Percentiles rank a stretch among this genome's conserved stretches.
phyloP scores from a whole-genome alignment of 2,888 invertebrate genomes.

The Drosophila affinis region DNA sequence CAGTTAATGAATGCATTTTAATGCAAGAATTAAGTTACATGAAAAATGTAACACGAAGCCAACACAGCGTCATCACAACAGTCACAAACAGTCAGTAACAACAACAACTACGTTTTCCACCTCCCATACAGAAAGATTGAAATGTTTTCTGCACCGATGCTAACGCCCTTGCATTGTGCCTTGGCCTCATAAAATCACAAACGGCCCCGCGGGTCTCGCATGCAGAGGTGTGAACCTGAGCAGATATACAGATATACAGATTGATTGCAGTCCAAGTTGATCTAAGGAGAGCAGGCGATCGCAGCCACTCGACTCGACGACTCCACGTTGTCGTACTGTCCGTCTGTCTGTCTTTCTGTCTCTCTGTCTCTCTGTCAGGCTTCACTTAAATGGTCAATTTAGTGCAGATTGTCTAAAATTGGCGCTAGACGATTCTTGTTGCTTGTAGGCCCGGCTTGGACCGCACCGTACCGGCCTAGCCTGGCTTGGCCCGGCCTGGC shows the following conservation, averaged over 20 bases:
- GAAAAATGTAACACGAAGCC: conserved; percentile 70
- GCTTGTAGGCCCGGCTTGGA: conserved; percentile 14
- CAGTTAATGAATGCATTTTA: conserved; percentile 79
- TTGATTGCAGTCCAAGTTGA: conserved; percentile 69
- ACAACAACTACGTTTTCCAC: conserved; percentile 8
- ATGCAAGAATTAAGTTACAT: conserved; percentile 81
- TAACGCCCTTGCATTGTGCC: conserved; percentile 72
- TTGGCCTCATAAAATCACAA: conserved; percentile 69
- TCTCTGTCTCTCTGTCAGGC: conserved; percentile 17
- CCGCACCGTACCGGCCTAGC: too few species aligned
- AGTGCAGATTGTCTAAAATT: conserved; percentile 75
- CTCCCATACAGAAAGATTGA: conserved; percentile 58
- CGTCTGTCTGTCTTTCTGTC: conserved; percentile 3
- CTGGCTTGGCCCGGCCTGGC: conserved; percentile 8
- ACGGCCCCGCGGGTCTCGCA: conserved; percentile 24
- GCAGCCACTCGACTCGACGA: background rate
- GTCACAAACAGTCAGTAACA: conserved; percentile 11
- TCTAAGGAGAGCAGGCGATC: conserved; percentile 29
- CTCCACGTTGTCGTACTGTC: background rate
- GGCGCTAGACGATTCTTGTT: conserved; percentile 62
- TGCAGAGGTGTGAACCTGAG: conserved; percentile 67
- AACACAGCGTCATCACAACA: conserved; percentile 42
- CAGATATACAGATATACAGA: conserved; percentile 68
- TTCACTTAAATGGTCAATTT: conserved; percentile 76
- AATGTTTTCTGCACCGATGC: conserved; percentile 70